Evolutionary conservation across 2,888 invertebrate genomes (phyloP).

Genomic region (Agrochola circellaris): DNA sequence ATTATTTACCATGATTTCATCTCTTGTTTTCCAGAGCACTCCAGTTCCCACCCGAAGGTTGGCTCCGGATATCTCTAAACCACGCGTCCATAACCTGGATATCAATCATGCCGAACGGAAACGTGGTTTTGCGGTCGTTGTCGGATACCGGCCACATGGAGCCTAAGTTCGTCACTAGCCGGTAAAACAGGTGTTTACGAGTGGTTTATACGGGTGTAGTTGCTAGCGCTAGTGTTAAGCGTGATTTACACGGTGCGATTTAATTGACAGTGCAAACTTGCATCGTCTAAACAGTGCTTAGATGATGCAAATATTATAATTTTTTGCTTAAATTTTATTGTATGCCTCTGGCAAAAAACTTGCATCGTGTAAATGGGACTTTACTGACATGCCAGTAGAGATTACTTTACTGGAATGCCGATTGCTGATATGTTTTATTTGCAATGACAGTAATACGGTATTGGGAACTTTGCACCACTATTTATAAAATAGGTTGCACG

Average conservation of each 20-base stretch:
- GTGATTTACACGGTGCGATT: neutral
- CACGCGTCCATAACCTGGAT: conserved; percentile 98
- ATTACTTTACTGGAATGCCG: conserved; percentile 11
- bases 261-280: neutral
- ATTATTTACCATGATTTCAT: neutral
- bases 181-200: conserved; percentile 80
- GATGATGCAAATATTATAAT: neutral
- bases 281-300: neutral
- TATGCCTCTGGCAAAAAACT: neutral
- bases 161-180: conserved; percentile 92
- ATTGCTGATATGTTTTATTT: neutral
- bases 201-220: conserved; percentile 52
- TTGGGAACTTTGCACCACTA: conserved; percentile 5
- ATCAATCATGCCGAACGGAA: conserved; percentile 95
- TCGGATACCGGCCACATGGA: conserved; percentile 98
- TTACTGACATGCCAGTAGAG: conserved; percentile 18
- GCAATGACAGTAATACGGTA: neutral
- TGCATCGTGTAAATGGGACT: conserved; percentile 1
- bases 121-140: conserved; percentile 94
- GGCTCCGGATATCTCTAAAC: conserved; percentile 97
- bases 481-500: conserved; percentile 16
- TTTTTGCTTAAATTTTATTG: neutral
- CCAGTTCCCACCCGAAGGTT: conserved; percentile 99
- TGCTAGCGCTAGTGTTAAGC: conserved; percentile 38
- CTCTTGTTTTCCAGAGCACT: conserved; percentile 93